Evolutionary conservation across 2,797 vertebrate genomes (phyloP).

Genomic region (Acestrorhynchus altus): DNA sequence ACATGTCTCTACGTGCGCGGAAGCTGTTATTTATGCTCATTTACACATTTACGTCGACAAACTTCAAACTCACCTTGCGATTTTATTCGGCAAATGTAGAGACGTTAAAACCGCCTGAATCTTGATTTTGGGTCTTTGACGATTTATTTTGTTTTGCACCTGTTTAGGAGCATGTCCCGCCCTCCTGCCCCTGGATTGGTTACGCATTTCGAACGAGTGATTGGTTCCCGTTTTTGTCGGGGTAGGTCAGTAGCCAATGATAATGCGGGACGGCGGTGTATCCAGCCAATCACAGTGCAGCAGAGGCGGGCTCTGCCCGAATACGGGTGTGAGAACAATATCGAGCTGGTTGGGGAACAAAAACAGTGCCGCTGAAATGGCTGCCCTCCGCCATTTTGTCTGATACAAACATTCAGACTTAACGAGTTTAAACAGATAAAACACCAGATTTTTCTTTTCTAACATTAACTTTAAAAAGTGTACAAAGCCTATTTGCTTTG

Average conservation of each 20-base stretch:
- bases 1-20: background rate
- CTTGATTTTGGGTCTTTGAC: constrained; percentile 33
- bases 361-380: constrained; percentile 28
- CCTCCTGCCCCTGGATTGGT: background rate
- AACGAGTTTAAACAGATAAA: background rate
- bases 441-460: background rate
- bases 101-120: constrained; percentile 30
- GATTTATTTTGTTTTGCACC: constrained; percentile 14
- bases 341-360: background rate
- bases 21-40: background rate
- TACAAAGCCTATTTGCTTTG: too few relatives aligned
- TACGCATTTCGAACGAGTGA: rapidly evolving
- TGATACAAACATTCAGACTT: background rate
- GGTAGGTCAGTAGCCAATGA: background rate
- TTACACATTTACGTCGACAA: background rate
- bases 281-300: background rate
- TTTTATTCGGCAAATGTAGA: constrained; percentile 18
- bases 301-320: background rate
- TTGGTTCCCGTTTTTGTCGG: background rate
- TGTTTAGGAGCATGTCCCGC: constrained; percentile 6
- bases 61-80: constrained; percentile 25
- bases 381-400: constrained; percentile 24
- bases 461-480: too few relatives aligned
- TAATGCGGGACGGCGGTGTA: background rate
- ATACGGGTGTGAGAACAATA: constrained; percentile 17